Evolutionary conservation across 2,797 vertebrate genomes (phyloP).

Genomic region (Sebastes glaucus): DNA sequence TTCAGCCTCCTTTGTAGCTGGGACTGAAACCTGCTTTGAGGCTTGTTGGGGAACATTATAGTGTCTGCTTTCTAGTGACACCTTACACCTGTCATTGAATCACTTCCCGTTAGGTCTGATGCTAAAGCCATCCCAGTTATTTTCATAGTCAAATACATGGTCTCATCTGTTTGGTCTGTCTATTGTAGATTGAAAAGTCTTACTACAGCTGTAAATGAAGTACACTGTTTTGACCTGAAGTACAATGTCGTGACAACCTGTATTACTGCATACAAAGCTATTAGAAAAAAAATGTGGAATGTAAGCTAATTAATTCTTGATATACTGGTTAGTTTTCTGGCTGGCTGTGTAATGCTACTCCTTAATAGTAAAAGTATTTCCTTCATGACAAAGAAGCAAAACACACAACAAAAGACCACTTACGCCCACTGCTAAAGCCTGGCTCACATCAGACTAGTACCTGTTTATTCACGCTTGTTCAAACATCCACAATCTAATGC

Average conservation of each 20-base stretch:
- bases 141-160: slow-evolving; percentile 10
- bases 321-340: background rate
- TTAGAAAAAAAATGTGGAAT: background rate
- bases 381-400: background rate
- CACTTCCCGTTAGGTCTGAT: slow-evolving; percentile 4
- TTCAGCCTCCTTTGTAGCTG: background rate
- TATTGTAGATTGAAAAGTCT: background rate
- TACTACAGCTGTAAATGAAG: background rate
- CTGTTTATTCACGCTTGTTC: background rate
- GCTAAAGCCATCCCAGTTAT: background rate
- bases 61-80: background rate
- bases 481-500: background rate
- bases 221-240: background rate
- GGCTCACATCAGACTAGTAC: background rate
- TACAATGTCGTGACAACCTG: background rate
- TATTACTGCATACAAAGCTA: background rate
- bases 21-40: background rate
- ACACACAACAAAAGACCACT: slow-evolving; percentile 4
- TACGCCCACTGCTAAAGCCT: background rate
- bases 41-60: background rate
- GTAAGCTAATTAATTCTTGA: background rate
- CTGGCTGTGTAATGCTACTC: background rate
- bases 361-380: background rate
- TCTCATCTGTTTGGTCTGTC: background rate
- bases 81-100: background rate